Base-by-base conservation (phyloP, 64 coral and sea anemone species). In the Trachythela sp. region DNA sequence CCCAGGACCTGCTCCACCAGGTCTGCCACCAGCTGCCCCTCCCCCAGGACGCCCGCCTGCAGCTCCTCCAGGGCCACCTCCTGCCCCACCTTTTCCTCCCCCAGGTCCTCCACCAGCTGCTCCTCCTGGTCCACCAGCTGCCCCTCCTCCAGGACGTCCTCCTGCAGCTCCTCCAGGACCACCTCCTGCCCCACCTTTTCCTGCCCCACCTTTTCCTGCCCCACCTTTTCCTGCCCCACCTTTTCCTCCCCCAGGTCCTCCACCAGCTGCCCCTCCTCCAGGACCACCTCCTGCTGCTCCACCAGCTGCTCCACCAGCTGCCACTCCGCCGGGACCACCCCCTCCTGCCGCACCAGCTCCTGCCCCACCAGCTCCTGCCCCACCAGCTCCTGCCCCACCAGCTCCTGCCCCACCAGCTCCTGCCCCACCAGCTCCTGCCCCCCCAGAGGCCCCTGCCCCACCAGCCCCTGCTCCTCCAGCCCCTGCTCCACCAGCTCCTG, bases 41-140 rank as follows among this genome's bases (percentile, higher is more conserved):
- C 71, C 71, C 15, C 75, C 75, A 36, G 75, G 2, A 2, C 75
- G 27, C 9, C 75, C 75, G 13, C 31, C 10, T 18, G 75, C 84
- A n/a, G 38, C 84, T 36, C 84, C 90, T n/a, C 86, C 37, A 43
- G 49, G 18, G 27, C 90, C 84, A n/a, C 80, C 90, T 8, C 85
- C 51, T 13, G 80, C 86, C 9, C 50, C 89, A 70, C 83, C 89
- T 33, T 84, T 59, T n/a, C 56, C 85, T 13, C 90, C 90, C 10
- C 59, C 84, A 42, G 71, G 14, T 9, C 80, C 90, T 50, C 90
- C 90, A 29, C 58, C 71, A 64, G 45, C 38, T 13, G 83, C 90
- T 18, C 83, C 84, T 4, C 84, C 90, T 3, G 18, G 71, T 86
- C 41, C 58, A 50, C 90, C 90, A 49, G 29, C 85, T 20, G 36